Evolutionary conservation across 2,797 vertebrate genomes (phyloP).

Genomic region (Gymnocypris eckloni): DNA sequence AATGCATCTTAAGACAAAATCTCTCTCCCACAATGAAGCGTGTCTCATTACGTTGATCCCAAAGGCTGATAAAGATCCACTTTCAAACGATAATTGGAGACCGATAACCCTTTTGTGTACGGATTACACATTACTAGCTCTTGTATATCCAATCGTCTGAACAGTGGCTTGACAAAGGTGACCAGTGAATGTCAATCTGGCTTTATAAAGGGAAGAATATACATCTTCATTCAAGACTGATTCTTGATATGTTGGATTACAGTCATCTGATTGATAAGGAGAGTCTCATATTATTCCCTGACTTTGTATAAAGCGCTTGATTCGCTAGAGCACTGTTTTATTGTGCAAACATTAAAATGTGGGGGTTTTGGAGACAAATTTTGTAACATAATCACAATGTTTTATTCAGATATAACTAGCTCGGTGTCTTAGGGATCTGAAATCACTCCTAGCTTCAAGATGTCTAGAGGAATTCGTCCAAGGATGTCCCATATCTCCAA

Average conservation of each 20-base stretch:
- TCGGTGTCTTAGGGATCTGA: slow-evolving; percentile 23
- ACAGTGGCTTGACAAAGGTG: not conserved
- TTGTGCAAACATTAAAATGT: not conserved
- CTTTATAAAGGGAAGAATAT: slow-evolving; percentile 27
- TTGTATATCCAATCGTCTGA: slow-evolving; percentile 61
- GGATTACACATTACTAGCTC: slow-evolving; percentile 42
- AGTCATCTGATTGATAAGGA: slow-evolving; percentile 7
- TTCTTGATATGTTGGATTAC: slow-evolving; percentile 29
- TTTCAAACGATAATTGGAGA: slow-evolving; percentile 14
- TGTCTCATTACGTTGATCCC: slow-evolving; percentile 8
- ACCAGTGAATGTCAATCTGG: slow-evolving; percentile 24
- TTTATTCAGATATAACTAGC: slow-evolving; percentile 31
- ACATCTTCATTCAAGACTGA: slow-evolving; percentile 11
- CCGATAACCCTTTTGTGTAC: slow-evolving; percentile 7
- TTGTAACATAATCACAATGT: slow-evolving; percentile 34
- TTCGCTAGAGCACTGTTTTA: not conserved
- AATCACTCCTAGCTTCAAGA: slow-evolving; percentile 36
- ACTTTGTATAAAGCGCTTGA: slow-evolving; percentile 18
- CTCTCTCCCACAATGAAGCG: not conserved
- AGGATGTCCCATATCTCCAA: slow-evolving; percentile 26
- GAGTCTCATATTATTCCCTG: slow-evolving; percentile 20
- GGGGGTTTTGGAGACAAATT: slow-evolving; percentile 16
- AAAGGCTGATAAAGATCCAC: slow-evolving; percentile 12
- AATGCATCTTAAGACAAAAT: slow-evolving; percentile 6
- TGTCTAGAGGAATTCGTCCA: slow-evolving; percentile 29